Base-by-base conservation (phyloP, 2,797 vertebrate species). In the Alcedo atthis region DNA sequence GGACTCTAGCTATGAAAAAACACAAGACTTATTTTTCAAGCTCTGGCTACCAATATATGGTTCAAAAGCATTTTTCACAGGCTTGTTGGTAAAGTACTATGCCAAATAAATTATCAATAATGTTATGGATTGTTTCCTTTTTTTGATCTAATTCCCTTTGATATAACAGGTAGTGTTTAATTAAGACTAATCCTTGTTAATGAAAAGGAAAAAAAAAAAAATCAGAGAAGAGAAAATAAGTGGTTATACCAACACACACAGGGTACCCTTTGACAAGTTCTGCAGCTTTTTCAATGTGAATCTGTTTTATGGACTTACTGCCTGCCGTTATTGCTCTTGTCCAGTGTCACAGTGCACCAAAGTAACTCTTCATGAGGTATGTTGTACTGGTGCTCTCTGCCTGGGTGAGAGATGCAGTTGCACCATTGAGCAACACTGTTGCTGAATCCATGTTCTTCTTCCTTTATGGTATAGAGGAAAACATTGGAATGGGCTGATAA, bases 111-210 rank as follows among this genome's bases (percentile, higher is more conserved):
- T 85, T 51, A 69, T 75, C 83, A 54, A 61, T 73, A 69, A 48
- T 55, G 17, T 51, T 48, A 9, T 54, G 46, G 9, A 37, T 3
- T 73, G 92, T 90, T 81, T 42, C 17, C 22, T 86, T 70, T 74
- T 90, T 90, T 93, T 90, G 62, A 87, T 85, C 45, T 90, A 85
- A 48, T 76, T 90, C 35, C 19, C 58, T 95, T 92, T 93, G 73
- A 78, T 95, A 79, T 87, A 91, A 55, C 12, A 73, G 42, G 46
- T 71, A 71, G 13, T 87, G 49, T 80, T 87, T 94, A 90, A 93
- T 92, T 94, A 90, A 90, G 64, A 85, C n/a, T 89, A 94, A 93
- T 92, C 68, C 84, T 54, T 90, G 26, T 76, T 85, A 83, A 89
- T 2, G 18, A 89, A 87, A 81, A 83, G 18, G 35, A 26, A 55